Percentiles rank a stretch among this genome's conserved stretches.
These are phyloP conservation scores for Zosterops lateralis DNA, from an alignment of 2,113 vertebrate genomes.

Conservation along the genomic window DNA sequence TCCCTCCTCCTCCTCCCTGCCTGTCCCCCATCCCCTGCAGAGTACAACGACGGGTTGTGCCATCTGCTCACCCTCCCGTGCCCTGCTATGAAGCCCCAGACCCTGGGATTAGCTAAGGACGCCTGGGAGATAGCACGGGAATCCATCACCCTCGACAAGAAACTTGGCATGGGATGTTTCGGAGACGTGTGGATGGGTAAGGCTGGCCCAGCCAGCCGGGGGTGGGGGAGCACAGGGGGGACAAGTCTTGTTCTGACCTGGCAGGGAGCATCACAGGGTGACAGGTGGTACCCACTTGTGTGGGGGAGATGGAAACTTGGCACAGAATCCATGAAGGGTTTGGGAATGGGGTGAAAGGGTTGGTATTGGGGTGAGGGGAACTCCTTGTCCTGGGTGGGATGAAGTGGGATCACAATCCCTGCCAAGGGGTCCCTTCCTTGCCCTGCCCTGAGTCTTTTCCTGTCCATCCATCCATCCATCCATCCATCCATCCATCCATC, in stretches of 20 bases:
- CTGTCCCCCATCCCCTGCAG: constrained; percentile 55
- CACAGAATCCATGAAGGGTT: background rate
- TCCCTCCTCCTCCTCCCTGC: background rate
- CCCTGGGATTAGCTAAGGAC: constrained; percentile 89
- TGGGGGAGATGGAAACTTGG: background rate
- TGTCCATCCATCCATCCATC: background rate
- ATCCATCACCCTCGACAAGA: constrained; percentile 78
- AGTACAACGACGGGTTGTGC: constrained; percentile 90
- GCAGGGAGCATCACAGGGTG: background rate
- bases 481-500: background rate
- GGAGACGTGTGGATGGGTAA: constrained; percentile 97
- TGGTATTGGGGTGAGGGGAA: background rate
- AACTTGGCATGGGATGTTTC: constrained; percentile 94
- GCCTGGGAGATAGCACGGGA: constrained; percentile 91
- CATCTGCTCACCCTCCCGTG: constrained; percentile 85
- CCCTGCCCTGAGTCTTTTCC: background rate
- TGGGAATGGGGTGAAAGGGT: background rate
- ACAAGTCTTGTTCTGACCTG: background rate
- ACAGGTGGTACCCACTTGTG: background rate
- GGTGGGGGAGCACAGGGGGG: no score
- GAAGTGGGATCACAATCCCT: background rate
- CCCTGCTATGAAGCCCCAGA: constrained; percentile 85
- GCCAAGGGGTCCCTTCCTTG: background rate
- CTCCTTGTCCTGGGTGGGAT: background rate
- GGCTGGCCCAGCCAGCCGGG: background rate